phyloP scores from a whole-genome alignment of 2,113 vertebrate genomes.

The Oncorhynchus gorbuscha region DNA sequence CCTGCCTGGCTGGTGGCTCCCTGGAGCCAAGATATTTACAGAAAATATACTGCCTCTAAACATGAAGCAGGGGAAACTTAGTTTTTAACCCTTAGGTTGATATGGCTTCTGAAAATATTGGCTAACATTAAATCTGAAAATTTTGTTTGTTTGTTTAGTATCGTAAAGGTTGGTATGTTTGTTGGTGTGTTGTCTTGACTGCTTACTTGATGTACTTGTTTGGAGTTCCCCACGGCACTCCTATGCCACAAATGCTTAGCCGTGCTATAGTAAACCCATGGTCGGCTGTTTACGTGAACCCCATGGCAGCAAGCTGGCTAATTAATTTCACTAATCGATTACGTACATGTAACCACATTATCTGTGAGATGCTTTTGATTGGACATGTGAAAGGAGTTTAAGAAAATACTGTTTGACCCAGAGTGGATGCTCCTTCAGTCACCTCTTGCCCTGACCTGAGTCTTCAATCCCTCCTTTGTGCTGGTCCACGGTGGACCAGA shows the following conservation, averaged over 20 bases:
- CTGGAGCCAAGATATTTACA: conserved; percentile 60
- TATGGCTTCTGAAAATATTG: not conserved
- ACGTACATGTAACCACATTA: not conserved
- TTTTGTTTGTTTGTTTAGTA: not conserved
- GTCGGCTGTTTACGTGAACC: not conserved
- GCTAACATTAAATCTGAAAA: too few relatives aligned
- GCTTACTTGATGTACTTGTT: not conserved
- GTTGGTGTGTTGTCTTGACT: not conserved
- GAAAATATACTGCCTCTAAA: conserved; percentile 55
- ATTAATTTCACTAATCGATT: not conserved
- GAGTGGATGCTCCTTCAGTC: not conserved
- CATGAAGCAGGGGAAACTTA: conserved; percentile 35
- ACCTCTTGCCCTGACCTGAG: not conserved
- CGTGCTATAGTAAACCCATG: not conserved
- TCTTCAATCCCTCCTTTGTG: not conserved
- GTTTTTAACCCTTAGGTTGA: not conserved
- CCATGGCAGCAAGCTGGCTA: too few relatives aligned
- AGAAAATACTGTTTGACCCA: not conserved
- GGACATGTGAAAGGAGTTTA: not conserved
- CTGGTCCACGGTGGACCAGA: not conserved
- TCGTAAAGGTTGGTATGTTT: not conserved
- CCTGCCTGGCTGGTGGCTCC: conserved; percentile 51
- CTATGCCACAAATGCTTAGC: not conserved
- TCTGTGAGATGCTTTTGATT: not conserved
- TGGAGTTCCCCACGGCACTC: too few relatives aligned